Conservation (phyloP, 2,888 invertebrate species). For the Hemicrepidius hirtus region DNA sequence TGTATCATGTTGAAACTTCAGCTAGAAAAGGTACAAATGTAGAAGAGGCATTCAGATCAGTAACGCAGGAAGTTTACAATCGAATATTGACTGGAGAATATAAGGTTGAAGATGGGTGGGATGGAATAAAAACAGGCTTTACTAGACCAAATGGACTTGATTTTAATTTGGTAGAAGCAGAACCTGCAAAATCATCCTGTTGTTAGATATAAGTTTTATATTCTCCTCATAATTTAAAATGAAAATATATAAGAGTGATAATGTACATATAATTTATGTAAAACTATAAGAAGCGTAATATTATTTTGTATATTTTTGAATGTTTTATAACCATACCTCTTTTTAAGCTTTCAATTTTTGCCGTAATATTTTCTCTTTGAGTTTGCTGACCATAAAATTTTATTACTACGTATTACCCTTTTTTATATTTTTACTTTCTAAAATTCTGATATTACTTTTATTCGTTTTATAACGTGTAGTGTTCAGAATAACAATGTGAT, state of each 20-base stretch:
- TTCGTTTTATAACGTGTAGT: too few relatives aligned
- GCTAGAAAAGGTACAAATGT: slow-evolving; percentile 94
- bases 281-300: not conserved
- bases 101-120: slow-evolving; percentile 96
- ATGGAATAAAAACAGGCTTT: slow-evolving; percentile 96
- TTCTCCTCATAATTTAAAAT: slow-evolving; percentile 11
- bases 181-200: slow-evolving; percentile 91
- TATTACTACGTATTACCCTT: too few relatives aligned
- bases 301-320: too few relatives aligned
- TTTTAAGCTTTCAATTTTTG: too few relatives aligned
- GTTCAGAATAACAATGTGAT: too few relatives aligned
- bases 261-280: slow-evolving; percentile 30
- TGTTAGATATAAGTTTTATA: slow-evolving; percentile 75
- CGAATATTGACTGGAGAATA: slow-evolving; percentile 94
- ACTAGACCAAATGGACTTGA: slow-evolving; percentile 87
- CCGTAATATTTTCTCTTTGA: too few relatives aligned
- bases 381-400: too few relatives aligned
- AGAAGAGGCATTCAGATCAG: slow-evolving; percentile 92
- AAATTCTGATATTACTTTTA: too few relatives aligned
- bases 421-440: too few relatives aligned
- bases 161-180: slow-evolving; percentile 91
- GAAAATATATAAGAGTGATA: slow-evolving; percentile 26
- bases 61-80: slow-evolving; percentile 93
- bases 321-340: too few relatives aligned
- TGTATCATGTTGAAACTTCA: slow-evolving; percentile 97